Evolutionary conservation across 1,140 invertebrate genomes (phyloP).

Genomic region (Whitmania pigra): DNA sequence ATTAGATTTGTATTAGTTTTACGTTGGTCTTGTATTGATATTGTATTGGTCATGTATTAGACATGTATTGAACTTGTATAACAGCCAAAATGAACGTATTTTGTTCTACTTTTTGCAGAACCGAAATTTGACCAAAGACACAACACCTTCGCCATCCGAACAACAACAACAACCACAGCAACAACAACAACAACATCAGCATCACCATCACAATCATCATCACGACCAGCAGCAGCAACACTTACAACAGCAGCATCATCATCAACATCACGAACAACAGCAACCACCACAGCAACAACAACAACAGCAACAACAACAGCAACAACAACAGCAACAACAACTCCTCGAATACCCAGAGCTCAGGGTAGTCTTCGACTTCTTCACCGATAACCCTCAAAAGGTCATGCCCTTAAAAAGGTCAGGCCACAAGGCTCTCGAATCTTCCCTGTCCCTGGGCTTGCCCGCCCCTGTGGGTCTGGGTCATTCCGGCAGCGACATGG

Average conservation of each 20-base stretch:
- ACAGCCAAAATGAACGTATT: too few relatives aligned
- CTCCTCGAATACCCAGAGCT: constrained; percentile 13
- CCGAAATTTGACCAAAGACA: background rate
- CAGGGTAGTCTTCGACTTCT: constrained; percentile 20
- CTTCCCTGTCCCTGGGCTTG: background rate
- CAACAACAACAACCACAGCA: background rate
- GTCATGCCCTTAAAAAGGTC: background rate
- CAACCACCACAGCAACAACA: background rate
- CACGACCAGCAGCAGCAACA: too few relatives aligned
- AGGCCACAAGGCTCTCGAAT: background rate
- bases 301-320: constrained; percentile 10
- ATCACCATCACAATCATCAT: background rate
- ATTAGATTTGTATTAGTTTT: too few relatives aligned
- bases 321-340: constrained; percentile 1
- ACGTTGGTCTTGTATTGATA: too few relatives aligned
- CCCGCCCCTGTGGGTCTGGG: background rate
- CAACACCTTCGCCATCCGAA: background rate
- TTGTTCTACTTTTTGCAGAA: background rate
- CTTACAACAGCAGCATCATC: background rate
- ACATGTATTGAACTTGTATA: too few relatives aligned
- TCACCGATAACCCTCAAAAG: constrained; percentile 21
- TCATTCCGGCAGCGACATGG: background rate
- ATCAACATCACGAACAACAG: background rate
- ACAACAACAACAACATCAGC: background rate
- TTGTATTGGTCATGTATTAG: too few relatives aligned